Evolutionary conservation across 2,113 vertebrate species (phyloP), one percentile per base, ranked within the genome.

Genomic region (Engystomops pustulosus): DNA sequence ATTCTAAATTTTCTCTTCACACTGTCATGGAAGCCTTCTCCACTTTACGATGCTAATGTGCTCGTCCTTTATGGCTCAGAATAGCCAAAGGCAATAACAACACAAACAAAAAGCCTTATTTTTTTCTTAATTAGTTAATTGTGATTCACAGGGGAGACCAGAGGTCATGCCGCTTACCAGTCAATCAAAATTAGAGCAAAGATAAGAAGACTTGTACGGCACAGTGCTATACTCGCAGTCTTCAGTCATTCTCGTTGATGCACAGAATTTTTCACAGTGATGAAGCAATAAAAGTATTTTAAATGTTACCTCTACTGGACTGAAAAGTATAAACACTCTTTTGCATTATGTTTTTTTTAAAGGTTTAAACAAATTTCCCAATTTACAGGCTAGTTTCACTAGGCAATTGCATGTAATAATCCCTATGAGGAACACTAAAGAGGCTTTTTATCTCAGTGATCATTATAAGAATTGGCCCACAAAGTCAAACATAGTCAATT

Each of bases 91-190:
- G 69, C 80, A 72, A 74, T 10, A 41, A 58, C 53, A 78, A 78
- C 44, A 80, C 36, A 32, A 67, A 67, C 62, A 83, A 47, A 83
- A 77, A 41, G 82, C 44, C 32, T 68, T 69, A 77, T 77, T 84
- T 84, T 76, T 75, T 27, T 69, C 82, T 53, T 58, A 68, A 68
- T 82, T 72, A 58, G 80, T 18, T 82, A 74, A 82, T 84, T 84
- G 72, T 67, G 10, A 77, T 65, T 53, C 72, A 51, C 60, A n/a
- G 82, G 60, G 27, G 62, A 67, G 44, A 49, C 4, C n/a, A 68
- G 45, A 53, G 65, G 71, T 68, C 82, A 62, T 55, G 82, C 82
- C 77, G 82, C 60, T 77, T 55, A 49, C 79, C 79, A 41, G 82
- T 77, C 82, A 84, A 77, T 84, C 82, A 84, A 75, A 67, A 78